phyloP scores from a whole-genome alignment of 2,113 vertebrate species.

The Caracal caracal region DNA sequence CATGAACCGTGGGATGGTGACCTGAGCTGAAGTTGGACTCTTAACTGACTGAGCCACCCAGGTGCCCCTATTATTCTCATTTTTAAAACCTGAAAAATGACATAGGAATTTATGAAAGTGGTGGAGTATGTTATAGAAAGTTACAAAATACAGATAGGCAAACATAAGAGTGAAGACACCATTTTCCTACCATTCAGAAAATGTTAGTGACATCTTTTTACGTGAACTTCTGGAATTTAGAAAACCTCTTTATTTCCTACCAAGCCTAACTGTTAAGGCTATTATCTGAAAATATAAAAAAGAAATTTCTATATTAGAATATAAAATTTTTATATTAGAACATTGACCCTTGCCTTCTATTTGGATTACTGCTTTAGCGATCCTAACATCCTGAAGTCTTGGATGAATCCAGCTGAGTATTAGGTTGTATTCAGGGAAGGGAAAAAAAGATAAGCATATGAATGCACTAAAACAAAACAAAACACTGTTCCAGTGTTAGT shows the following conservation, averaged over 20 bases:
- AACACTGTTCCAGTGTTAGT: not conserved
- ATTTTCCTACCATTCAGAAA: not conserved
- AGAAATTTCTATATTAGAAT: not conserved
- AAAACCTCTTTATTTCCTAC: not conserved
- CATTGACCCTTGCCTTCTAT: not conserved
- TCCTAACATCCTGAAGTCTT: not conserved
- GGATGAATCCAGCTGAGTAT: not conserved
- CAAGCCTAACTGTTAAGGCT: not conserved
- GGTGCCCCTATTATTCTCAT: not conserved
- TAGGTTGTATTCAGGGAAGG: not conserved
- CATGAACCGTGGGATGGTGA: too few relatives aligned
- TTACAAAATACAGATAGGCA: not conserved
- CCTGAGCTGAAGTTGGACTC: too few relatives aligned
- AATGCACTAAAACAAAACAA: not conserved
- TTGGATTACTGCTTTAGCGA: not conserved
- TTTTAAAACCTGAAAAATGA: conserved; percentile 4
- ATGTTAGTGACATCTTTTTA: not conserved
- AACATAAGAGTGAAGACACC: not conserved
- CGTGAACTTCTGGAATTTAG: not conserved
- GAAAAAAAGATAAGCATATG: not conserved
- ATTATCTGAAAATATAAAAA: not conserved
- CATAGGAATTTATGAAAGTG: not conserved
- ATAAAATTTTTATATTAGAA: not conserved
- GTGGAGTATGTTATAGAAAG: not conserved
- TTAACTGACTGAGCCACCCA: too few relatives aligned